These are phyloP conservation scores for Tanypteryx hageni DNA, from an alignment of 2,888 invertebrate species.

Conservation along the genomic window DNA sequence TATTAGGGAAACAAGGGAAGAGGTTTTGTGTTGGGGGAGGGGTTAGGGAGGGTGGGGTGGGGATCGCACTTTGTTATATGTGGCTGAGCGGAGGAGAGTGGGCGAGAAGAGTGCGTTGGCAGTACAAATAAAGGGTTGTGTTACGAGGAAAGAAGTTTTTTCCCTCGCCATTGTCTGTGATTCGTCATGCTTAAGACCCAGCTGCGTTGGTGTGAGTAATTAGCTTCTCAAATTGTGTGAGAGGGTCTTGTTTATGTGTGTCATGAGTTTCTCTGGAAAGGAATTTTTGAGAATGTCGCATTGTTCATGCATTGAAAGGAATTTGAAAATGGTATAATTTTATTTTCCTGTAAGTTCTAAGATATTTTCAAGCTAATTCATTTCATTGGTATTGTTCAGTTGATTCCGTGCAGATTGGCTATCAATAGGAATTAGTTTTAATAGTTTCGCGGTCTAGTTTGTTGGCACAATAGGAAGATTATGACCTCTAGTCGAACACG, in stretches of 20 bases:
- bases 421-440: too few species aligned
- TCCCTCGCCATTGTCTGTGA: not conserved
- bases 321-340: too few species aligned
- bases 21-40: not conserved
- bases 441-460: too few species aligned
- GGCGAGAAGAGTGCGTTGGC: not conserved
- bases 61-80: not conserved
- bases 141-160: not conserved
- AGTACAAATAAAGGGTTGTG: constrained; percentile 6
- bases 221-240: not conserved
- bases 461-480: too few species aligned
- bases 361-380: too few species aligned
- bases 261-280: not conserved
- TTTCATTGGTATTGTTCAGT: too few species aligned
- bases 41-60: not conserved
- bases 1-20: not conserved
- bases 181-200: not conserved
- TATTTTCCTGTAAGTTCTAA: too few species aligned
- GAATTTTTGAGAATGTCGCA: too few species aligned
- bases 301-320: too few species aligned
- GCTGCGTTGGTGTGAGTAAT: not conserved
- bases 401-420: too few species aligned
- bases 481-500: too few species aligned
- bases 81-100: not conserved
- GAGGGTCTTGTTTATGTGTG: not conserved